Base-by-base conservation (phyloP, 2,113 vertebrate genomes). In the Dicentrarchus labrax region DNA sequence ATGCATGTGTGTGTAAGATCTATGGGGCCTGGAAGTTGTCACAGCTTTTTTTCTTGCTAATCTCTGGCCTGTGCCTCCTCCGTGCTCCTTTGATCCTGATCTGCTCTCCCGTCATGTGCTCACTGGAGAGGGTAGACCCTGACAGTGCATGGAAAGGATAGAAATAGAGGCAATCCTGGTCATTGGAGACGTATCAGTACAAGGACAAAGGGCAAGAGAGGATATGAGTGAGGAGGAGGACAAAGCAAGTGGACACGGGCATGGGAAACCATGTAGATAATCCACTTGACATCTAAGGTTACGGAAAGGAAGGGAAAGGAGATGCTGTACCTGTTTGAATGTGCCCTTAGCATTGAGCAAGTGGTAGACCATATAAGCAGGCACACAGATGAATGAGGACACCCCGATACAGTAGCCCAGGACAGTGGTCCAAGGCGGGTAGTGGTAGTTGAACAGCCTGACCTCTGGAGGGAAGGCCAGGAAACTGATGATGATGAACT, bases 401-500 rank as follows among this genome's bases (percentile, higher is more conserved):
- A 96, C 95, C 8, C 98, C 98, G 39, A 99, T 98, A 94, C 97
- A 97, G 84, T 99, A 99, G 51, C 98, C 98, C 84, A 99, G 85
- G 43, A 97, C 92, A 11, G 95, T 95, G 86, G 97, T 98, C 98
- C 98, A 99, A 54, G 93, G 94, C 0, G 98, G 98, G 78, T 97
- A 99, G 8, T 85, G 84, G 21, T 99, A 99, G 71, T 97, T 48
- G 82, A 99, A 99, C 75, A 99, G 95, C 53, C 90, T 96, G 19
- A 99, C 95, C 50, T 97, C 95, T 0, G 97, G 97, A 8, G 97
- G 97, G 76, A 93, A 96, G 85, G 96, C 96, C 90, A 99, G 91
- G 91, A 99, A 99, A 80, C 97, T 99, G 94, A 95, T 96, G 76
- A 98, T 98, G 92, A 99, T 98, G 3, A 98, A 99, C 98, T 99